Evolutionary conservation across 2,113 vertebrate genomes (phyloP).

Genomic region (Campylomormyrus tamandua): DNA sequence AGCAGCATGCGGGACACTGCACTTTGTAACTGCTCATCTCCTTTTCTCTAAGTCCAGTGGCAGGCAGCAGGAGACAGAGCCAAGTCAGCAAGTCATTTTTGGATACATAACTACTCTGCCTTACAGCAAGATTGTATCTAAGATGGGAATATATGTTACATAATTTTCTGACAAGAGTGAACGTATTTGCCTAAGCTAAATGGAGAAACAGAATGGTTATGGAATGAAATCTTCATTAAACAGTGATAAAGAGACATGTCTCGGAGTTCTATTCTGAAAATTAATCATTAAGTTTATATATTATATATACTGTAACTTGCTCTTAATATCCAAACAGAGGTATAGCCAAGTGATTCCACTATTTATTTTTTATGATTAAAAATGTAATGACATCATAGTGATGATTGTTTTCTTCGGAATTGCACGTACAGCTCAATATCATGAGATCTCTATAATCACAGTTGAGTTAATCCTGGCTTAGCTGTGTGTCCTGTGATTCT

Average conservation of each 20-base stretch:
- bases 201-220: neutral
- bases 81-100: neutral
- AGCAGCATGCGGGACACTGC: constrained; percentile 22
- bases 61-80: constrained; percentile 40
- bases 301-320: neutral
- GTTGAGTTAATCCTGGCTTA: neutral
- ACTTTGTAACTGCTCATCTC: neutral
- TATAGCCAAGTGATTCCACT: neutral
- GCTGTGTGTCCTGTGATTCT: neutral
- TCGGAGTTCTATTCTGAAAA: neutral
- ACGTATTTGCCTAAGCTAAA: neutral
- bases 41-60: constrained; percentile 36
- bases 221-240: neutral
- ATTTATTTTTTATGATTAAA: neutral
- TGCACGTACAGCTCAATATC: neutral
- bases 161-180: neutral
- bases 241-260: neutral
- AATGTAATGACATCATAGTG: neutral
- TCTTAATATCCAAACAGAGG: neutral
- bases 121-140: neutral
- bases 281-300: neutral
- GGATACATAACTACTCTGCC: neutral
- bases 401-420: neutral
- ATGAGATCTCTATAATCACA: neutral
- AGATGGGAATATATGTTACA: neutral